Percentiles rank a stretch among this genome's conserved stretches.
These are phyloP conservation scores for Pygathrix nemaeus DNA, from an alignment of 2,113 vertebrate genomes.

Conservation along the genomic window DNA sequence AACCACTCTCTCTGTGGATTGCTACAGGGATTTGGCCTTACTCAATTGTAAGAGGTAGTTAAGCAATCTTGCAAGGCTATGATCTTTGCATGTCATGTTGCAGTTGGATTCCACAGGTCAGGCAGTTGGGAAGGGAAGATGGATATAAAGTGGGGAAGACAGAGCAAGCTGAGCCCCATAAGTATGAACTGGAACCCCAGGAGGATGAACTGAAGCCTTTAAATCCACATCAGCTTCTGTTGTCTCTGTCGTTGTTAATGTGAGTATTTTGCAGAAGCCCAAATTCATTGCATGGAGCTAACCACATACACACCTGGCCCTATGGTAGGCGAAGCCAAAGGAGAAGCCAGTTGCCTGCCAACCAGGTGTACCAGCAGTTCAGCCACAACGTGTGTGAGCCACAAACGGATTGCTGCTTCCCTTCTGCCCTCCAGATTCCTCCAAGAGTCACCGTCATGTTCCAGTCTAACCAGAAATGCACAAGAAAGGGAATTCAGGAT, in stretches of 20 bases:
- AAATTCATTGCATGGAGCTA: background rate
- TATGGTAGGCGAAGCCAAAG: background rate
- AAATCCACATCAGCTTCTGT: background rate
- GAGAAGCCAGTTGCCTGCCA: background rate
- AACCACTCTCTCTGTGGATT: fast-evolving
- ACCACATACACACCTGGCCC: background rate
- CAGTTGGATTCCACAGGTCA: background rate
- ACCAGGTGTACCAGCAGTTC: background rate
- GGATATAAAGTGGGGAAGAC: background rate
- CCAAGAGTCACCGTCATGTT: background rate
- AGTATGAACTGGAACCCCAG: too few relatives aligned
- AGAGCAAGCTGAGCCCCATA: background rate
- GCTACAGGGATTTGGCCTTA: background rate
- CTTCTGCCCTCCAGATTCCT: background rate
- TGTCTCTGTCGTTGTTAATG: background rate
- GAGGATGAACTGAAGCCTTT: background rate
- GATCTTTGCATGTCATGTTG: background rate
- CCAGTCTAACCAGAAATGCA: background rate
- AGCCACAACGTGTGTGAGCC: background rate
- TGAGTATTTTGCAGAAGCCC: background rate
- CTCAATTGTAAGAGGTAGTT: background rate
- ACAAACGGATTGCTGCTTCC: background rate
- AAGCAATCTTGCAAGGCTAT: too few relatives aligned
- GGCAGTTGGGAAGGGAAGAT: background rate
- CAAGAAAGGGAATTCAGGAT: background rate